Conservation (phyloP, 1,140 invertebrate species). For the Thrips palmi region DNA sequence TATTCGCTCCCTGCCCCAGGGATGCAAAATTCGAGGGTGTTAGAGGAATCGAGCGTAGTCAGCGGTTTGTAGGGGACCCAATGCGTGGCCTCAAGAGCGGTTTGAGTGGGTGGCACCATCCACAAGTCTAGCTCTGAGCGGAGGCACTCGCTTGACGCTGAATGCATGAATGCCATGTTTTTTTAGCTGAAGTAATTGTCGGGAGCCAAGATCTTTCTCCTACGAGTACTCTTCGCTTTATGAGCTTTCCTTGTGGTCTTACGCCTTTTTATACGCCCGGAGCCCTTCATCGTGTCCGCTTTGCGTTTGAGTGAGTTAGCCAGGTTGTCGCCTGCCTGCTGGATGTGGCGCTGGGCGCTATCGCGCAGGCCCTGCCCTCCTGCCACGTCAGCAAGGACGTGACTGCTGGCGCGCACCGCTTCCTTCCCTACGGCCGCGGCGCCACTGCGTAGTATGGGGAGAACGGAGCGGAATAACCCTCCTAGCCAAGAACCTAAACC, state of each 20-base stretch:
- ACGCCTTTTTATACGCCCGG: not conserved
- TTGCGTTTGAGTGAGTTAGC: no score
- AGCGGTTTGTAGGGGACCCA: conserved; percentile 24
- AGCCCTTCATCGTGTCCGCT: conserved; percentile 12
- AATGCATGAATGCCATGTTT: conserved; percentile 16
- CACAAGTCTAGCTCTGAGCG: conserved; percentile 26
- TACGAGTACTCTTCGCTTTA: conserved; percentile 7
- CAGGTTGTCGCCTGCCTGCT: no score
- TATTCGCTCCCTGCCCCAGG: conserved; percentile 21
- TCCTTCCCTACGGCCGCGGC: conserved; percentile 18
- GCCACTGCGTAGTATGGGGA: conserved; percentile 18
- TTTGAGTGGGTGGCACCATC: conserved; percentile 23
- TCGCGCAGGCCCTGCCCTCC: conserved; percentile 13
- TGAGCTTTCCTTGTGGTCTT: conserved; percentile 7
- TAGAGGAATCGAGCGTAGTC: conserved; percentile 20
- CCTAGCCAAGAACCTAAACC: conserved; percentile 18
- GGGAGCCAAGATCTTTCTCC: conserved; percentile 4
- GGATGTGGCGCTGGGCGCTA: conserved; percentile 14
- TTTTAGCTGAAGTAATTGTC: no score
- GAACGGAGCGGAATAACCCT: conserved; percentile 18
- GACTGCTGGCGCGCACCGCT: conserved; percentile 15
- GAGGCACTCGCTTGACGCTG: conserved; percentile 16
- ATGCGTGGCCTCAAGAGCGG: conserved; percentile 20
- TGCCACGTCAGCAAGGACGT: conserved; percentile 16
- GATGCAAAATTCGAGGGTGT: conserved; percentile 24